Percentiles rank a stretch among this genome's conserved stretches.
Conservation (phyloP, 2,797 vertebrate genomes). For the Lutjanus argentimaculatus region DNA sequence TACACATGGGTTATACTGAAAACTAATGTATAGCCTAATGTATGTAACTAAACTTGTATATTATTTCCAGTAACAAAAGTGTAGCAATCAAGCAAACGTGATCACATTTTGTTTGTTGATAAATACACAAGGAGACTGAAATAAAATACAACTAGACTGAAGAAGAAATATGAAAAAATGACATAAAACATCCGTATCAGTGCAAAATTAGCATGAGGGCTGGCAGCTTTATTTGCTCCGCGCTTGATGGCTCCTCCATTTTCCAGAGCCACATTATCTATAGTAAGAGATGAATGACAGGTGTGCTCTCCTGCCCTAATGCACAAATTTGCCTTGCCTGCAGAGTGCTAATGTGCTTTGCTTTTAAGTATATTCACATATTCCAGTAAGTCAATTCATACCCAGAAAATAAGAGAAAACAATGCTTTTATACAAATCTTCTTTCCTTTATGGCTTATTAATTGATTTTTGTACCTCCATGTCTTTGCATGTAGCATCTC, state of each 20-base stretch:
- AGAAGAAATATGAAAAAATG: constrained; percentile 18
- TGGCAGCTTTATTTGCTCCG: constrained; percentile 18
- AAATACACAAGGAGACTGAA: not conserved
- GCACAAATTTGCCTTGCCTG: constrained; percentile 39
- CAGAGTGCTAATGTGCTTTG: constrained; percentile 20
- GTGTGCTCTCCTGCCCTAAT: constrained; percentile 37
- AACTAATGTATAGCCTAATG: not conserved
- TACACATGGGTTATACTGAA: not conserved
- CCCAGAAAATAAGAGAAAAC: not conserved
- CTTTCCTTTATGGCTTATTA: not conserved
- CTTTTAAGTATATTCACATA: constrained; percentile 38
- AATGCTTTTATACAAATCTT: not conserved
- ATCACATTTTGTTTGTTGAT: constrained; percentile 2
- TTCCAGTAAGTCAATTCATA: not conserved
- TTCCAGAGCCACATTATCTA: constrained; percentile 29
- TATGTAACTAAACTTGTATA: not conserved
- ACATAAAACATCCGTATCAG: constrained; percentile 8
- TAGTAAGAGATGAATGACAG: constrained; percentile 54
- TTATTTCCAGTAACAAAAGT: not conserved
- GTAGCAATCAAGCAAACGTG: not conserved
- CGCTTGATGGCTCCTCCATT: constrained; percentile 29
- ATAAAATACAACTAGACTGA: not conserved
- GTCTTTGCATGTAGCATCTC: not conserved
- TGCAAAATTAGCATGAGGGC: constrained; percentile 8
- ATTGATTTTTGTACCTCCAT: not conserved